Base-by-base conservation (phyloP, 2,888 invertebrate genomes). In the Empis stercorea region DNA sequence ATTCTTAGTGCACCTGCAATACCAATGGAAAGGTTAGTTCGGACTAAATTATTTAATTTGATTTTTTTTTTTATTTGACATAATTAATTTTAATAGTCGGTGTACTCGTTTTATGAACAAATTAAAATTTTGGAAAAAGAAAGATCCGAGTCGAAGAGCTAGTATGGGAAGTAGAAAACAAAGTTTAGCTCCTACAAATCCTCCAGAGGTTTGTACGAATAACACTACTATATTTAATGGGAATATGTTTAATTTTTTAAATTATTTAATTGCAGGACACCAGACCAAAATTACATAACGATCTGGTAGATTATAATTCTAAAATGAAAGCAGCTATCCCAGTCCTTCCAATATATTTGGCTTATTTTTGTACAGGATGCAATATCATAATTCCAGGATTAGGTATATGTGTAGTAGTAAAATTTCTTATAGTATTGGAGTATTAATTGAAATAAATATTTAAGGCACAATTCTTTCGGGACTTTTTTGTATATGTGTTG, bases 271-370 rank as follows among this genome's bases (percentile, higher is more conserved):
- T 61, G 1, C 66, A 87, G 86, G 87, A 87, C 54, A 78, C 74
- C 1, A 77, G 79, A 53, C 78, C 81, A 46, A 88, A 87, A 63
- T 71, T 89, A 54, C 88, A 88, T 59, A 72, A 79, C 0, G 78
- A 81, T 20, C 71, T 89, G 51, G 81, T 89, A 15, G 89, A 89
- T 59, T 84, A 86, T 63, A 79, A 78, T 50, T 91, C 92, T 2
- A 76, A 86, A 61, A 93, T 95, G 80, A 84, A 87, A 56, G 89
- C 85, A 20, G 93, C 93, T 30, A 89, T 96, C 54, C 95, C 96
- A 0, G 85, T 91, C 52, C 74, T 96, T 61, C 94, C 95, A 1
- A 71, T 87, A 10, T 81, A 80, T 44, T 72, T 93, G 45, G 94
- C 95, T 9, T 85, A 87, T 78, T 76, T 89, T 63, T 95, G 93